These are phyloP conservation scores for Bolborhynchus lineola DNA, from an alignment of 2,113 vertebrate genomes.

Conservation along the genomic window DNA sequence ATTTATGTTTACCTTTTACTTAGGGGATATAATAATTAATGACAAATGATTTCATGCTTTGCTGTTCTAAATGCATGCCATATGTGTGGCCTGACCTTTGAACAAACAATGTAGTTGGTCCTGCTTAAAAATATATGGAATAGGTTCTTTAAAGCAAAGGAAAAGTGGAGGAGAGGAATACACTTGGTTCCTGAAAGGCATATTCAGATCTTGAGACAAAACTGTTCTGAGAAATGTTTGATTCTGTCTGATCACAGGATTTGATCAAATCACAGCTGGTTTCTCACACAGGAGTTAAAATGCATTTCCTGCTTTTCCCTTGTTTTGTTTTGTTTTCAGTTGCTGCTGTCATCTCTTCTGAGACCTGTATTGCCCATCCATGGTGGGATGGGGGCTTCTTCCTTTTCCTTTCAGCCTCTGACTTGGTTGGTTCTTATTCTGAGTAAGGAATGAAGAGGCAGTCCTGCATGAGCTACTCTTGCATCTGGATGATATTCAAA, in stretches of 20 bases:
- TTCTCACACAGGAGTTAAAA: neutral
- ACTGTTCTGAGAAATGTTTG: neutral
- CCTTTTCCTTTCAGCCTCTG: neutral
- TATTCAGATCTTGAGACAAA: neutral
- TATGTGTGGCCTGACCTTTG: neutral
- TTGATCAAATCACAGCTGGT: neutral
- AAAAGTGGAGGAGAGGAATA: neutral
- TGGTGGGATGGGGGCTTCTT: neutral
- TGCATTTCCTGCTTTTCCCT: neutral
- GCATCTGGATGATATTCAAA: neutral
- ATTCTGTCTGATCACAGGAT: neutral
- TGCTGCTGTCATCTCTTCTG: neutral
- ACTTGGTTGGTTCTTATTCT: neutral
- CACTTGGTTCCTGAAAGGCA: neutral
- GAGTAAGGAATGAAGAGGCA: neutral
- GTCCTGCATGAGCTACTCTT: neutral
- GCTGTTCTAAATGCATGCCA: neutral
- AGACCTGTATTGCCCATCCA: rapidly evolving
- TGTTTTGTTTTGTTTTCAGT: neutral
- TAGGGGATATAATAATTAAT: neutral
- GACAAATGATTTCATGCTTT: neutral
- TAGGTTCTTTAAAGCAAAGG: neutral
- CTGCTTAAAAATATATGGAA: neutral
- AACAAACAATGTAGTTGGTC: neutral
- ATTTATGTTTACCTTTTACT: neutral